Evolutionary conservation across 2,113 vertebrate genomes (phyloP).

Genomic region (Chaetorhynchus papuensis): DNA sequence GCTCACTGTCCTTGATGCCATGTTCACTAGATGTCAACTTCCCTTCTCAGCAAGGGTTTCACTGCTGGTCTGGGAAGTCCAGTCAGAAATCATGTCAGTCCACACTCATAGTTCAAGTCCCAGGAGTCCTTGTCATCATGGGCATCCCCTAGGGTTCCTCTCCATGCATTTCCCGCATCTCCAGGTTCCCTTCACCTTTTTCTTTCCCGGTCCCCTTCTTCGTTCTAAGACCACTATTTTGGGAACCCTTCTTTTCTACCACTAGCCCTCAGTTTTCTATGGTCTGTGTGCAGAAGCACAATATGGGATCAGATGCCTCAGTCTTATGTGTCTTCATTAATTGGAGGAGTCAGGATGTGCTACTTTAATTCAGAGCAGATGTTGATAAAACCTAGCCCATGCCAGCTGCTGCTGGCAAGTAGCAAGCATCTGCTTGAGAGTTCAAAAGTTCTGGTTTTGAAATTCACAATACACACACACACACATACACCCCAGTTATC

Average conservation of each 20-base stretch:
- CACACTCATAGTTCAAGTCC: no score
- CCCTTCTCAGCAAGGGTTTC: neutral
- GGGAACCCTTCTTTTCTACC: neutral
- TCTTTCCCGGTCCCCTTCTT: neutral
- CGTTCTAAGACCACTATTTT: neutral
- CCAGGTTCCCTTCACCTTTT: neutral
- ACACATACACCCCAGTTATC: neutral
- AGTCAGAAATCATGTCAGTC: neutral
- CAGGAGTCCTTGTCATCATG: neutral
- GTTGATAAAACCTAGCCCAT: neutral
- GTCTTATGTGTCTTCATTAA: neutral
- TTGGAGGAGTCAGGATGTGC: neutral
- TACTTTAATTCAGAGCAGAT: neutral
- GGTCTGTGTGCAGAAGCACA: neutral
- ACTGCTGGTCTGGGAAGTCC: neutral
- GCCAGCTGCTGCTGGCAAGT: neutral
- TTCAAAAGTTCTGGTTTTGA: neutral
- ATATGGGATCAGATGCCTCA: neutral
- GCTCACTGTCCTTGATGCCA: accelerated
- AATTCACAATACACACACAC: neutral
- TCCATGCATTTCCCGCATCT: neutral
- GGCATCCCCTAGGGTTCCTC: accelerated
- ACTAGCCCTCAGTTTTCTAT: neutral
- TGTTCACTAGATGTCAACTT: neutral
- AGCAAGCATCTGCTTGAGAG: neutral